Base-by-base conservation (phyloP, 1,140 invertebrate species). In the Gryon sp. region DNA sequence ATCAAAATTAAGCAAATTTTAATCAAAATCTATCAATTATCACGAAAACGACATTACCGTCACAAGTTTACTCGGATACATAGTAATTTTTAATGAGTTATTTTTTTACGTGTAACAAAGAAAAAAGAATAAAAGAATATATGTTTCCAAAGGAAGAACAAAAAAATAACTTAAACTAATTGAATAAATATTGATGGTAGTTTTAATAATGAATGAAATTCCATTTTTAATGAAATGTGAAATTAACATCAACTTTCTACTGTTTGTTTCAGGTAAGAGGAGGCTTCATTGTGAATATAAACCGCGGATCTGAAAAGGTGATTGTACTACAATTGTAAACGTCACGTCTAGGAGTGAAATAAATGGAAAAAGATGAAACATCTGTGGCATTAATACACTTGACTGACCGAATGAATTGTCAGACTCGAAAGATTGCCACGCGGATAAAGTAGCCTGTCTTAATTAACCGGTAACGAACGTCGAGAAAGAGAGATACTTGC, bases 181-280 rank as follows among this genome's bases (percentile, higher is more conserved):
- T n/a, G n/a, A n/a, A n/a, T n/a, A n/a, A n/a, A n/a, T n/a, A n/a
- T n/a, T n/a, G n/a, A n/a, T n/a, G n/a, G n/a, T n/a, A n/a, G n/a
- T n/a, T n/a, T n/a, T n/a, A n/a, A n/a, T n/a, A n/a, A n/a, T n/a
- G n/a, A n/a, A n/a, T n/a, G n/a, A n/a, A n/a, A 24, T 24, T 3
- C 22, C 22, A 7, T 24, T 4, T 9, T 36, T 46, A 60, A 60
- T 55, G 48, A 57, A 45, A 60, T 19, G 26, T 40, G 36, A 72
- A 30, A 62, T 76, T 72, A 72, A 80, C 36, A 55, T 36, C 6
- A 12, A 15, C 16, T 4, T 4, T 57, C 22, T 70, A 75, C 53
- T 48, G 45, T 82, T 52, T 80, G 82, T 82, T 83, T 66, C 76
- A 83, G 81, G 81, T 83, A n/a, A n/a, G 36, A 79, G 79, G 50